phyloP scores from a whole-genome alignment of 2,888 invertebrate genomes.

The Nemotelus nigrinus region DNA sequence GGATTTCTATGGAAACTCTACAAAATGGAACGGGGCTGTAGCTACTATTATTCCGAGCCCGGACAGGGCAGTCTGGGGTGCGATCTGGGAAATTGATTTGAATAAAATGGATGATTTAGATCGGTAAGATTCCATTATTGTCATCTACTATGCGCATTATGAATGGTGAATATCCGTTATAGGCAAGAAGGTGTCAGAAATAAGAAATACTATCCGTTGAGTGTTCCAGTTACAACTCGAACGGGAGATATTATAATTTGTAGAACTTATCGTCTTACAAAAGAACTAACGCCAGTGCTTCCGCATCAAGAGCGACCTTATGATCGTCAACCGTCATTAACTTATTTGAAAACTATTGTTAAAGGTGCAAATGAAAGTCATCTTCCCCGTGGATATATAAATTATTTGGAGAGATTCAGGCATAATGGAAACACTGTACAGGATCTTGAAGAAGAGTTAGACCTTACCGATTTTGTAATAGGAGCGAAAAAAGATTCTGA shows the following conservation, averaged over 20 bases:
- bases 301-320: constrained; percentile 66
- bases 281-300: constrained; percentile 66
- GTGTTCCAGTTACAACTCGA: constrained; percentile 70
- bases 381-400: constrained; percentile 78
- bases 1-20: constrained; percentile 74
- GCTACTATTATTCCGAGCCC: constrained; percentile 74
- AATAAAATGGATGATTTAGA: constrained; percentile 67
- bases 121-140: constrained; percentile 57
- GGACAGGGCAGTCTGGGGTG: constrained; percentile 65
- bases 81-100: constrained; percentile 69
- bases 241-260: constrained; percentile 68
- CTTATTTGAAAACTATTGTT: constrained; percentile 69
- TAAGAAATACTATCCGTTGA: constrained; percentile 73
- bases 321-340: constrained; percentile 78
- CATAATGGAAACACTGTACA: constrained; percentile 77
- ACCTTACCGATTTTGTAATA: constrained; percentile 55
- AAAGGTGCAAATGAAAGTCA: constrained; percentile 63
- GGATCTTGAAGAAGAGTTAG: constrained; percentile 61
- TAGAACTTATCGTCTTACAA: constrained; percentile 76
- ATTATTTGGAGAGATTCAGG: constrained; percentile 72
- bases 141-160: neutral
- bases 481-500: no score
- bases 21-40: constrained; percentile 80
- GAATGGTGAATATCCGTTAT: constrained; percentile 42
- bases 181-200: constrained; percentile 81